Percentiles rank a stretch among this genome's conserved stretches.
These are phyloP conservation scores for Ladona fulva DNA, from an alignment of 1,140 invertebrate genomes.

Conservation along the genomic window DNA sequence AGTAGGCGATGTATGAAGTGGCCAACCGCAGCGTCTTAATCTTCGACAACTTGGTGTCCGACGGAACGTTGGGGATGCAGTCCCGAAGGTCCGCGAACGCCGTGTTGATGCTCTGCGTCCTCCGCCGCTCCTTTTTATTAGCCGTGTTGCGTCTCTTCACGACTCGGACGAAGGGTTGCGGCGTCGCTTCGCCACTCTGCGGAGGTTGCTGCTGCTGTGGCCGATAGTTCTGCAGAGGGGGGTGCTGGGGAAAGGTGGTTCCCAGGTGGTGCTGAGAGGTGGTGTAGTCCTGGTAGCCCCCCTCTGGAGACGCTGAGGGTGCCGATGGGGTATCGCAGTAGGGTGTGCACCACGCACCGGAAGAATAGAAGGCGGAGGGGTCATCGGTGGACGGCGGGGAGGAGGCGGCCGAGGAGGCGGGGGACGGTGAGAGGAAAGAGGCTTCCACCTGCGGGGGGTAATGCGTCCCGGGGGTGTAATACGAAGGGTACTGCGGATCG, in stretches of 20 bases:
- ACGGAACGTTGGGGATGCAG: constrained; percentile 91
- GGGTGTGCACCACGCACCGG: not conserved
- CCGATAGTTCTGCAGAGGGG: not conserved
- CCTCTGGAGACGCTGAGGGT: not conserved
- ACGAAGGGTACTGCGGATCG: not conserved
- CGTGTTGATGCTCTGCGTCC: constrained; percentile 89
- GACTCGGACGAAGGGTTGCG: constrained; percentile 45
- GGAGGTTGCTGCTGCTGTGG: not conserved
- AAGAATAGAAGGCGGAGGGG: not conserved
- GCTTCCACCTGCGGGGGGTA: not conserved
- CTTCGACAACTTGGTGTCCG: constrained; percentile 89
- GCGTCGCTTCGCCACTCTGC: not conserved
- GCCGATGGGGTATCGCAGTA: not conserved
- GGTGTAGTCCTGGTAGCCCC: not conserved
- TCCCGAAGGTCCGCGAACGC: constrained; percentile 86
- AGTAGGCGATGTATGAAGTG: constrained; percentile 84
- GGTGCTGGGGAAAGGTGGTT: not conserved
- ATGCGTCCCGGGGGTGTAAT: not conserved
- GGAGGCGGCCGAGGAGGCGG: not conserved
- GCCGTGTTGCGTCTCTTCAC: constrained; percentile 68
- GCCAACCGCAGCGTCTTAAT: constrained; percentile 86
- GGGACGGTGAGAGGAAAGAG: not conserved
- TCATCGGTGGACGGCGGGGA: not conserved
- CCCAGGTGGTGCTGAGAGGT: not conserved
- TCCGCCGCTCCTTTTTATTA: constrained; percentile 86